phyloP scores from a whole-genome alignment of 1,140 invertebrate genomes.

The Penaeus chinensis region DNA sequence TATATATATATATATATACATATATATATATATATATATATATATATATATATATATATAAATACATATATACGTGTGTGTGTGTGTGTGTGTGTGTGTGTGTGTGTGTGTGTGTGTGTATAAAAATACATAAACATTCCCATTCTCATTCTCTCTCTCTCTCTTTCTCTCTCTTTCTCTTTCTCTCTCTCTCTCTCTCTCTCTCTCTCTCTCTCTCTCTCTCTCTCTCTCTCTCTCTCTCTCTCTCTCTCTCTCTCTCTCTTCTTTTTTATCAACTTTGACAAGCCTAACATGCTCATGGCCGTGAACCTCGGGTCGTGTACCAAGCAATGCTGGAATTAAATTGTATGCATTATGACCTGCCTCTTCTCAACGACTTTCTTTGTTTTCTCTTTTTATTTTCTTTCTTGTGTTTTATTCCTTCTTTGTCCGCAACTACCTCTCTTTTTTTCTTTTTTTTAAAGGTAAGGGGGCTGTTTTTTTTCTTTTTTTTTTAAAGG shows the following conservation, averaged over 20 bases:
- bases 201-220: too few relatives aligned
- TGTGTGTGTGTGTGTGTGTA: background rate
- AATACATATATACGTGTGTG: background rate
- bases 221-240: too few relatives aligned
- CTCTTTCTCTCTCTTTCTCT: background rate
- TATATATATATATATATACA: background rate
- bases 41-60: constrained; percentile 10
- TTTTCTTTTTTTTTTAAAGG: too few relatives aligned
- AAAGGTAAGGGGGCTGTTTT: too few relatives aligned
- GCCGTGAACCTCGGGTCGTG: too few relatives aligned
- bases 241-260: too few relatives aligned
- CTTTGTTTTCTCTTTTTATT: background rate
- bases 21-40: constrained; percentile 22
- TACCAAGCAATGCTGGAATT: too few relatives aligned
- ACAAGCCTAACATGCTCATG: too few relatives aligned
- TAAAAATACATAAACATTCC: background rate
- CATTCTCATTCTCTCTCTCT: background rate
- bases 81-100: background rate
- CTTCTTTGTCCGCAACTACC: too few relatives aligned
- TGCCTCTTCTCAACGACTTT: background rate
- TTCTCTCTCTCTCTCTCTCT: too few relatives aligned
- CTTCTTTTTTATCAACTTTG: too few relatives aligned
- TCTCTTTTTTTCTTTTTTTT: too few relatives aligned
- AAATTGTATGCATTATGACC: background rate
- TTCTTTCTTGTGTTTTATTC: background rate